Conservation (phyloP, 2,113 vertebrate genomes). For the Gopherus evgoodei region DNA sequence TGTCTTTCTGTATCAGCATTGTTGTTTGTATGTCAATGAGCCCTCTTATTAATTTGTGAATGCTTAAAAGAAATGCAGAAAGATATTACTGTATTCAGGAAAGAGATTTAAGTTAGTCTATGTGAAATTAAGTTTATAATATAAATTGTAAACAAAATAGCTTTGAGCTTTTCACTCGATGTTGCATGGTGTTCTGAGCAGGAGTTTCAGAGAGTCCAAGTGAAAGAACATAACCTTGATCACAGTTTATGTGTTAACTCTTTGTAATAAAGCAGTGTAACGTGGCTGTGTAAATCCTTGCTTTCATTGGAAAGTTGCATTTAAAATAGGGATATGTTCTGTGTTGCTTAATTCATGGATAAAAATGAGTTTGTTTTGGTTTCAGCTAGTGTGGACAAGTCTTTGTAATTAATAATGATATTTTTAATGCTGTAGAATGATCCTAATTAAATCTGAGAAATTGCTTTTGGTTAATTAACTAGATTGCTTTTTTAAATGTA, state of each 20-base stretch:
- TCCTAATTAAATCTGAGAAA: constrained; percentile 55
- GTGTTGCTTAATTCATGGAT: neutral
- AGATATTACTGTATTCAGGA: neutral
- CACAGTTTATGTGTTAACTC: neutral
- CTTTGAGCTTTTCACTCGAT: neutral
- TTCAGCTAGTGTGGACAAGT: neutral
- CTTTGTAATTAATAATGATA: constrained; percentile 22
- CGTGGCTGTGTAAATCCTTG: neutral
- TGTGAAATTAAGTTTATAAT: neutral
- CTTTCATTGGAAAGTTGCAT: neutral
- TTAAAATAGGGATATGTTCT: neutral
- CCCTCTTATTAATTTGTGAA: neutral
- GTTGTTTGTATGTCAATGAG: neutral
- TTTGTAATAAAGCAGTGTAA: neutral
- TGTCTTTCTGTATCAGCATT: neutral
- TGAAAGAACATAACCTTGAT: neutral
- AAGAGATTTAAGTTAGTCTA: neutral
- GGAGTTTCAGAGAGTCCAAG: neutral
- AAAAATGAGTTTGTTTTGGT: constrained; percentile 28
- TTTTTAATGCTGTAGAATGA: constrained; percentile 32
- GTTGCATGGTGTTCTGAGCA: neutral
- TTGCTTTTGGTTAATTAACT: constrained; percentile 53
- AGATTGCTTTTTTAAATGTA: constrained; percentile 42
- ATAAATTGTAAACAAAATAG: neutral
- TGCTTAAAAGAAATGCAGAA: neutral